Percentiles rank a stretch among this genome's conserved stretches.
phyloP scores from a whole-genome alignment of 2,113 vertebrate species.

The Rhea pennata region DNA sequence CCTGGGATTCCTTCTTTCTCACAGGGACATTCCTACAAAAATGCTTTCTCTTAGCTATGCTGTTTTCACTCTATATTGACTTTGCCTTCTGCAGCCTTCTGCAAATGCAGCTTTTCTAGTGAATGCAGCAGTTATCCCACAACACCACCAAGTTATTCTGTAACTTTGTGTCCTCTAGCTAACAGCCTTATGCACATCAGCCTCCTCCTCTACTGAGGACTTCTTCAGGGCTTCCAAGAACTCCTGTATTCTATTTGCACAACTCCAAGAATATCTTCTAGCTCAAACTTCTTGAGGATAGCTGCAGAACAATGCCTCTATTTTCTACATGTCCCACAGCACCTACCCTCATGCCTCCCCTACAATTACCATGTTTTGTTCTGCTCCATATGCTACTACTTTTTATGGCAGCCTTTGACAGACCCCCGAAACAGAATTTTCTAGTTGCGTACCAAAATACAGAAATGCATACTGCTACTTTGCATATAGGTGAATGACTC shows the following conservation, averaged over 20 bases:
- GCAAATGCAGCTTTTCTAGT: background rate
- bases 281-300: background rate
- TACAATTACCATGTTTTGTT: background rate
- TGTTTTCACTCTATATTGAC: background rate
- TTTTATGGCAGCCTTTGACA: background rate
- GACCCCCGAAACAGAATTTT: background rate
- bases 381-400: background rate
- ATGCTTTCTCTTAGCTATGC: background rate
- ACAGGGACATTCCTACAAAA: background rate
- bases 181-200: background rate
- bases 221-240: background rate
- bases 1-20: background rate
- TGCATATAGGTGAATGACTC: background rate
- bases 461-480: background rate
- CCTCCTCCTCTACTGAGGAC: background rate
- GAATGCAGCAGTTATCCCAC: background rate
- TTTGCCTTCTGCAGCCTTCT: background rate
- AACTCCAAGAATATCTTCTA: background rate
- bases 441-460: background rate
- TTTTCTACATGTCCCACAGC: accelerated
- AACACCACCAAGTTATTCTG: background rate
- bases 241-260: background rate
- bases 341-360: background rate
- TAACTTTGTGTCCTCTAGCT: background rate
- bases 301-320: background rate